Evolutionary conservation across 2,113 vertebrate species (phyloP).

Genomic region (Balaeniceps rex): DNA sequence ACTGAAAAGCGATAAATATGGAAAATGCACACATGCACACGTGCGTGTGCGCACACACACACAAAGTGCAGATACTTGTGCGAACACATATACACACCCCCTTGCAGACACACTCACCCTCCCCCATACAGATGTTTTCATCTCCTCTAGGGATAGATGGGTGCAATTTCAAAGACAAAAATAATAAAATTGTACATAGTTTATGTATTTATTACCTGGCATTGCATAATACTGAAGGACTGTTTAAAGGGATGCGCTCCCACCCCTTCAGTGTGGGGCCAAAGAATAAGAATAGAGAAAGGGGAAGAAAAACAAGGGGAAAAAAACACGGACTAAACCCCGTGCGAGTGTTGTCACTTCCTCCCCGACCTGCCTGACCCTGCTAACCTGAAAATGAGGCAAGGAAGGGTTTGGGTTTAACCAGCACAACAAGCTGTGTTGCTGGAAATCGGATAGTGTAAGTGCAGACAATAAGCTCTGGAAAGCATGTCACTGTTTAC

Average conservation of each 20-base stretch:
- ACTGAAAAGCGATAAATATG: conserved; percentile 72
- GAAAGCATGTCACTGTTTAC: background rate
- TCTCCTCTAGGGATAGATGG: background rate
- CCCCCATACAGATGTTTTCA: background rate
- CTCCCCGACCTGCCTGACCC: background rate
- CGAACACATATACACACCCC: background rate
- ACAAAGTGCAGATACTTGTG: conserved; percentile 18
- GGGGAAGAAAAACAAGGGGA: background rate
- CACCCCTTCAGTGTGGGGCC: background rate
- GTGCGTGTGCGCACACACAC: background rate
- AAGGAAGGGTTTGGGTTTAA: background rate
- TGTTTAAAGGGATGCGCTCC: background rate
- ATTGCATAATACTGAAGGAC: background rate
- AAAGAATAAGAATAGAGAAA: background rate
- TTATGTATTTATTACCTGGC: background rate
- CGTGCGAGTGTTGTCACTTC: background rate
- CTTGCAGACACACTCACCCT: background rate
- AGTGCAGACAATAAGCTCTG: conserved; percentile 11
- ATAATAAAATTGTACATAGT: background rate
- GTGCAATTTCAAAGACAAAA: conserved; percentile 22
- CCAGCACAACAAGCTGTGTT: background rate
- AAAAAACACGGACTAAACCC: background rate
- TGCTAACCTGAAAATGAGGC: background rate
- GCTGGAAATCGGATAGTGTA: background rate
- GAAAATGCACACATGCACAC: conserved; percentile 15